Conservation (phyloP, 2,888 invertebrate genomes). For the Rutpela maculata region DNA sequence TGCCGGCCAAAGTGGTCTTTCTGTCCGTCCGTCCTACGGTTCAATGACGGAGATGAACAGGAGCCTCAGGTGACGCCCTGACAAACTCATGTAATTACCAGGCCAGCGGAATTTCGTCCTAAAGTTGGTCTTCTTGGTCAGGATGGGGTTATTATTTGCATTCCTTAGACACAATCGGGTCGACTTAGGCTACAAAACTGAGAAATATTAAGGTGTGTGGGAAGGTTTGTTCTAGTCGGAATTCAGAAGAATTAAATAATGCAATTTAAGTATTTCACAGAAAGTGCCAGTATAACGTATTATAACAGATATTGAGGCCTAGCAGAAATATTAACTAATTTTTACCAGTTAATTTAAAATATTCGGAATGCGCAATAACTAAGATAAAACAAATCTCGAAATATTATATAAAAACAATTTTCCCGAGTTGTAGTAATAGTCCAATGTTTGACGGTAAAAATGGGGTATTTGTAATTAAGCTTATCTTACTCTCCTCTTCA, state of each 20-base stretch:
- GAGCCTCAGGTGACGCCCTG: conserved; percentile 70
- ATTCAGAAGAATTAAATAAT: neutral
- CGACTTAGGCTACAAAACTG: conserved; percentile 24
- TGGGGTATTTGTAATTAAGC: too few relatives aligned
- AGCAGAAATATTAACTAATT: too few relatives aligned
- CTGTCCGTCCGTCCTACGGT: conserved; percentile 56
- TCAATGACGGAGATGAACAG: conserved; percentile 60
- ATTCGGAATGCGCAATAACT: too few relatives aligned
- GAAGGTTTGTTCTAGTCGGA: conserved; percentile 25
- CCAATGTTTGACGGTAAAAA: too few relatives aligned
- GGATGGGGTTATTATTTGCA: conserved; percentile 64
- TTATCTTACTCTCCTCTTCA: too few relatives aligned
- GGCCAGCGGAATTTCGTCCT: conserved; percentile 59
- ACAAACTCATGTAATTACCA: conserved; percentile 69
- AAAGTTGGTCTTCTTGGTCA: conserved; percentile 28
- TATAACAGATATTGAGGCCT: too few relatives aligned
- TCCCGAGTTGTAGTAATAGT: too few relatives aligned
- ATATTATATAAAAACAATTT: too few relatives aligned
- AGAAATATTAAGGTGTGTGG: conserved; percentile 32
- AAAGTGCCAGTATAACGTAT: neutral
- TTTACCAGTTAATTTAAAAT: too few relatives aligned
- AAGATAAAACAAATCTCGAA: too few relatives aligned
- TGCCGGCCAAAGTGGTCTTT: conserved; percentile 62
- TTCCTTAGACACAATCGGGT: conserved; percentile 59
- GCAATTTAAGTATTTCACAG: neutral